Evolutionary conservation across 2,113 vertebrate genomes (phyloP), one percentile per base, ranked within the genome.

Genomic region (Delphinus delphis): DNA sequence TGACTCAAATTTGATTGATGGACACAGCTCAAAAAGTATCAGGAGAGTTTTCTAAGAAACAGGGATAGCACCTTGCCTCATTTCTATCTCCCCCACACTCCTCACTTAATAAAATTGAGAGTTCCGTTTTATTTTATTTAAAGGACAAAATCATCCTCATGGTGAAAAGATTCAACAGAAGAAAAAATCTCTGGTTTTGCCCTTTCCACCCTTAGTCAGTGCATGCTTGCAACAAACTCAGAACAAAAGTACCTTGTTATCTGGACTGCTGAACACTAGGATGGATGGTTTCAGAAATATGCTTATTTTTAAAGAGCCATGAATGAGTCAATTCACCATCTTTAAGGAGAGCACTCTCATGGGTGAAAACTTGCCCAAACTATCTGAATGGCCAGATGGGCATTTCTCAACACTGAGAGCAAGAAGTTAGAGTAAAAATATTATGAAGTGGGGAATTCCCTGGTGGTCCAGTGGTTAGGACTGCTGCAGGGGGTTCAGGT

Each of bases 121-220:
- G 17, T 62, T 90, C 65, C 65, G 3, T 6, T 55, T 87, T 80
- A 20, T 44, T 92, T 93, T 96, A 83, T 62, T 91, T 89, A 81
- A 95, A 68, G 18, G 33, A 38, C 44, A 92, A 96, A 90, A 93
- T 80, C 53, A 77, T 67, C 65, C 41, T 96, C 47, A 71, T 5
- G 26, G 1, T 80, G 71, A 90, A 88, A 81, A 90, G 31, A 94
- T 28, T 93, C 38, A 65, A 74, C 2, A 77, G 23, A 84, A 95
- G 65, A 21, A 76, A 81, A 74, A 79, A 65, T 26, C 14, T n/a
- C 31, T 50, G 10, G 26, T 65, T 96, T 87, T 87, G 25, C n/a
- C 62, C 88, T 87, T 92, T 36, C 58, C 36, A 6, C 53, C 26
- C 33, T 68, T 31, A 63, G 44, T 67, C 44, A 68, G 41, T 63